Evolutionary conservation across 2,797 vertebrate species (phyloP), one percentile per base, ranked within the genome.

Genomic region (Phrynocephalus vlangalii): DNA sequence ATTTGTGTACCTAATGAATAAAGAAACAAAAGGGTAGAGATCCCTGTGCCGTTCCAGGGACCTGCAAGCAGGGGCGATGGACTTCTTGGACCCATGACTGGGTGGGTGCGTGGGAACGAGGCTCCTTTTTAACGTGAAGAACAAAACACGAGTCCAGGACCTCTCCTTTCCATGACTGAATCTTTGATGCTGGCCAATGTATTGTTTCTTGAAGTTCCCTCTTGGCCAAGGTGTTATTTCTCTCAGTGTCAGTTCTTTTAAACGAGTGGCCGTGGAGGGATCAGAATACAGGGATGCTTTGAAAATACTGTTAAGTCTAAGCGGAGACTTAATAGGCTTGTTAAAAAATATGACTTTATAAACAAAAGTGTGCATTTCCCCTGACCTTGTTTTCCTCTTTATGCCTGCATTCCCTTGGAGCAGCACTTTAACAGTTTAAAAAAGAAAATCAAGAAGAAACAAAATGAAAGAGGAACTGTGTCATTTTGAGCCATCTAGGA

Each of bases 401-500:
- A n/a, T 38, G n/a, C 78, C 60, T 82, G 44, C 13, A 70, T 77
- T 68, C 48, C n/a, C 44, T 88, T 76, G 48, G 30, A 24, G 48
- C 38, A 79, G 82, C 67, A 79, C 22, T 48, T 30, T 66, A 71
- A 22, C 28, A 71, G 18, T 71, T 26, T 33, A 26, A 52, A 78
- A 66, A 60, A 20, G 0, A 22, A 56, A 28, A 66, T 6, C 10
- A 20, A 8, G 83, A 85, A 79, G 28, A 68, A 77, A 72, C 24
- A 83, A 93, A 83, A 72, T 56, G 82, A 83, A 96, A 94, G 89
- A 94, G 94, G 91, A 94, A 83, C 88, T 50, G 50, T 85, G 90
- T 84, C 87, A 60, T 82, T 48, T 79, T 0, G 83, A 89, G 84
- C 89, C 68, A 18, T 63, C 3, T 75, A 92, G 93, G 92, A 88